Evolutionary conservation across 2,113 vertebrate genomes (phyloP).

Genomic region (human (Homo sapiens)): GRCh38 chr12:94753001-94753500

Average conservation of each 20-base stretch:
- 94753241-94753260: not conserved
- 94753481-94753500: not conserved
- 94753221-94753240: conserved; percentile 42
- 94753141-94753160: conserved; percentile 15
- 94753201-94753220: conserved; percentile 40
- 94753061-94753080: not conserved
- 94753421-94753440: not conserved
- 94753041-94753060: not conserved
- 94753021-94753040: not conserved
- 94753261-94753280: not conserved
- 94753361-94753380: not conserved
- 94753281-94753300: not conserved
- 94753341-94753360: not conserved
- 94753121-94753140: conserved; percentile 52
- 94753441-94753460: not conserved
- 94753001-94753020: not conserved
- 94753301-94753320: not conserved
- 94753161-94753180: conserved; percentile 44
- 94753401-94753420: not conserved
- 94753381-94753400: not conserved
- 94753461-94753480: not conserved
- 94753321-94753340: not conserved
- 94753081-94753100: not conserved
- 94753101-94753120: conserved; percentile 2
- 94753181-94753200: conserved; percentile 40